Evolutionary conservation across 2,888 invertebrate genomes (phyloP), one percentile per base, ranked within the genome.

Genomic region (Unio pictorum): DNA sequence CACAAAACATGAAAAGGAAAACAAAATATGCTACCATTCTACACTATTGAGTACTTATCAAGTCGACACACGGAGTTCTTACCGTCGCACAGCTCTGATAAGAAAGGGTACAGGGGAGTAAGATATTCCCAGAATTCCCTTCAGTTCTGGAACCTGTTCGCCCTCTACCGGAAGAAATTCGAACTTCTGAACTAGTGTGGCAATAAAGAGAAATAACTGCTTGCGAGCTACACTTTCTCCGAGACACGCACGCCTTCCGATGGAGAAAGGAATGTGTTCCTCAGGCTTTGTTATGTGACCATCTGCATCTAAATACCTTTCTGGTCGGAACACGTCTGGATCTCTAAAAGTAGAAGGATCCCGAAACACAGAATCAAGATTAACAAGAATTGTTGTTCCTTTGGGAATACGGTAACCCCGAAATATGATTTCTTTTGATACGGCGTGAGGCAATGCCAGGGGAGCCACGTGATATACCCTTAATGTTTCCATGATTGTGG

Each of bases 341-440:
- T 84, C 72, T 4, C 63, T 61, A 77, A 84, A 87, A 3, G 75
- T 28, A 0, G 62, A 58, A 18, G 74, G 72, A 69, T 87, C 86
- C 8, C 59, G 70, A 20, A 80, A 71, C 11, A 83, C 79, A 17
- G 84, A 79, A 55, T 78, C 71, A 26, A 86, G 57, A 67, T 84
- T 86, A 8, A 80, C 68, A 3, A 84, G 56, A 17, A 83, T 71
- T 7, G 76, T 68, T 4, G 81, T 73, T 20, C 75, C 81, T 59
- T 81, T 80, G 17, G 89, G 88, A 55, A 89, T 86, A 4, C 70
- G 69, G 64, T 81, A 87, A 23, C 86, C 87, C 7, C 75, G 70
- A 28, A 87, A 74, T 1, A 59, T 68, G 18, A 83, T 78, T 56
- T 88, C 86, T 23, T 75, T n/a, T 7, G 71, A 63, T 17, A 76